A percentile compares a stretch with the other conserved stretches of the same genome.
phyloP scores from a whole-genome alignment of 2,113 vertebrate species.

The Colistium nudipinnis region DNA sequence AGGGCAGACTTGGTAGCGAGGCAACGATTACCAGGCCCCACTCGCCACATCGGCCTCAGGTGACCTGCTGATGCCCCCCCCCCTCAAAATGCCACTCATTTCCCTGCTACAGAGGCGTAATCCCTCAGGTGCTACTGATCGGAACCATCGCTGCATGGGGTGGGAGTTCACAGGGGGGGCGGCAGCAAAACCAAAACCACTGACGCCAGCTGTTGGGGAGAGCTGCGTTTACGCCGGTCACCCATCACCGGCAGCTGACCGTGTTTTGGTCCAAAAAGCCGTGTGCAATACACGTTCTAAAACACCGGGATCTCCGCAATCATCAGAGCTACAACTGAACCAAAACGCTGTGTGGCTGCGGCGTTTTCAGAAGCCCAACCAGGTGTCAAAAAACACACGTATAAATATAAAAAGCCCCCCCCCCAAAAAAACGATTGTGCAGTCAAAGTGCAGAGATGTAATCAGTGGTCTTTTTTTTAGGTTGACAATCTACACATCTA shows the following conservation, averaged over 20 bases:
- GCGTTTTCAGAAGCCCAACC: constrained; percentile 24
- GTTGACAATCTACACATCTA: too few relatives aligned
- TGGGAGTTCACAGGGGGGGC: not conserved
- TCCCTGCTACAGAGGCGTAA: constrained; percentile 34
- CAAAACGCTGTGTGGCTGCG: constrained; percentile 13
- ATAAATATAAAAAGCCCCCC: too few relatives aligned
- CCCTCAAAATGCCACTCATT: constrained; percentile 6
- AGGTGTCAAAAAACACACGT: too few relatives aligned
- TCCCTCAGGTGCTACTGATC: constrained; percentile 54
- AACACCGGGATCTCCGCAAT: constrained; percentile 27
- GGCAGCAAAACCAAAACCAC: constrained; percentile 42
- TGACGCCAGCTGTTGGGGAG: constrained; percentile 63
- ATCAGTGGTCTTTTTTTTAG: too few relatives aligned
- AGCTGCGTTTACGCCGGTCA: constrained; percentile 36
- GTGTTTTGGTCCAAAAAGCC: constrained; percentile 12
- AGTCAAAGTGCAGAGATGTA: too few relatives aligned
- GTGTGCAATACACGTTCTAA: constrained; percentile 12
- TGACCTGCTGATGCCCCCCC: constrained; percentile 12
- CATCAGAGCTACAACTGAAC: constrained; percentile 5
- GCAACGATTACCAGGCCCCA: not conserved
- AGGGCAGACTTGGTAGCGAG: not conserved
- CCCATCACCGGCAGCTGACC: constrained; percentile 66
- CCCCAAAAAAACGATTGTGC: too few relatives aligned
- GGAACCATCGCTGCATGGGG: constrained; percentile 36
- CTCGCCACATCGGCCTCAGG: not conserved